Conservation (phyloP, 2,888 invertebrate genomes). For the Eilema sororculum region DNA sequence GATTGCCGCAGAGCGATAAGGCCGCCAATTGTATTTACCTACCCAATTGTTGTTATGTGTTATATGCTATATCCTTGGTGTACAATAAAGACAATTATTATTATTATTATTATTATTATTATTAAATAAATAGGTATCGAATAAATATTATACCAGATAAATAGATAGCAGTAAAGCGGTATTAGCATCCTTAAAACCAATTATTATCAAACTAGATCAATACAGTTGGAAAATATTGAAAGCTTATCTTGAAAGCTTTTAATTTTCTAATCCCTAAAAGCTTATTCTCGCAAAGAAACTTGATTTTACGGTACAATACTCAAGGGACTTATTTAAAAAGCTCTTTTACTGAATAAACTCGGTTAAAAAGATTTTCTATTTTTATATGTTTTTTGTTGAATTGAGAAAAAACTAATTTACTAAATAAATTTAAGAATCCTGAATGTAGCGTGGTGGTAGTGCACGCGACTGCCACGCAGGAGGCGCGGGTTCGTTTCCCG, state of each 20-base stretch:
- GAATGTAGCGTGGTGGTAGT: too few species aligned
- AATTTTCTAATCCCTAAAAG: background rate
- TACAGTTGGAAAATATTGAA: background rate
- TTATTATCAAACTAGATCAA: too few species aligned
- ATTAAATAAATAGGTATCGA: too few species aligned
- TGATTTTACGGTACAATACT: slow-evolving; percentile 7
- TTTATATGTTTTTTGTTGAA: background rate
- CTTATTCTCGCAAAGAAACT: background rate
- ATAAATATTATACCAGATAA: too few species aligned
- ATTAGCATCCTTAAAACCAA: background rate
- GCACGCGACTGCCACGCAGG: too few species aligned
- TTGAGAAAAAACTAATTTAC: background rate
- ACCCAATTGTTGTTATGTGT: too few species aligned
- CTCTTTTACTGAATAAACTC: background rate
- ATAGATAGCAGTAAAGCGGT: background rate
- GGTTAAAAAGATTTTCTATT: background rate
- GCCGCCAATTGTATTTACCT: too few species aligned
- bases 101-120: too few species aligned
- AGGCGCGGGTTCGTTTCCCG: too few species aligned
- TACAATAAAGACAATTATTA: too few species aligned
- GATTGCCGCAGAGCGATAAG: too few species aligned
- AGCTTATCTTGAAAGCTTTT: background rate
- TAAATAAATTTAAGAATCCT: background rate
- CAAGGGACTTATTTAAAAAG: background rate
- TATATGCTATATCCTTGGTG: too few species aligned